Base-by-base conservation (phyloP, 1,140 invertebrate species). In the Neodiprion lecontei region DNA sequence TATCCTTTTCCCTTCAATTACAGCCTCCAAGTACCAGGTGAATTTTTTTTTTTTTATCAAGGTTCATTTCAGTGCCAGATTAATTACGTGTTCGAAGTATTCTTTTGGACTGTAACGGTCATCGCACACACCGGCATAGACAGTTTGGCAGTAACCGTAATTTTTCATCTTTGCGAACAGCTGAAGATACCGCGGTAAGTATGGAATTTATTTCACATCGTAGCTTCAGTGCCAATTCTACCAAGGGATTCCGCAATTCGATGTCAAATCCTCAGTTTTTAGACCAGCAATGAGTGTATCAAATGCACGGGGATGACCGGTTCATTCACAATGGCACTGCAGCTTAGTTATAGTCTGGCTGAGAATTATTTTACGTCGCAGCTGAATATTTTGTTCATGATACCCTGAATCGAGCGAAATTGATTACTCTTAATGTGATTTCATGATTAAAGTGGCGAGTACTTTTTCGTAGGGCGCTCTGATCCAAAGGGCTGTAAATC, bases 171-270 rank as follows among this genome's bases (percentile, higher is more conserved):
- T 7, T 69, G 67, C 23, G 67, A 14, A 23, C 67, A 69, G 21
- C 21, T 69, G 14, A 14, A 69, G 67, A 69, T 69, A 23, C 21
- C n/a, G 40, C 67, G 67, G 67, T 69, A 11, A 11, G 12, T 69
- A 40, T 40, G 28, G 28, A 40, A 40, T 40, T 40, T 40, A 40
- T 3, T 69, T 23, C 40, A 69, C 10, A 11, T 21, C 12, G 40
- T 7, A 14, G 11, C 12, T 47, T 17, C 12, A 14, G 8, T 11
- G 14, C 11, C 7, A 69, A 69, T 47, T 69, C 14, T 21, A 5
- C 17, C 11, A 12, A 69, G 7, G 12, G 5, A 69, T 12, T 47
- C n/a, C 11, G 23, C 17, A 69, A 47, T 69, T 69, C 21, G 67
- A 5, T 11, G 7, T 12, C 21, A 11, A 69, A 21, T 10, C n/a